Conservation (phyloP, 2,888 invertebrate species). For the Hypomecis punctinalis region DNA sequence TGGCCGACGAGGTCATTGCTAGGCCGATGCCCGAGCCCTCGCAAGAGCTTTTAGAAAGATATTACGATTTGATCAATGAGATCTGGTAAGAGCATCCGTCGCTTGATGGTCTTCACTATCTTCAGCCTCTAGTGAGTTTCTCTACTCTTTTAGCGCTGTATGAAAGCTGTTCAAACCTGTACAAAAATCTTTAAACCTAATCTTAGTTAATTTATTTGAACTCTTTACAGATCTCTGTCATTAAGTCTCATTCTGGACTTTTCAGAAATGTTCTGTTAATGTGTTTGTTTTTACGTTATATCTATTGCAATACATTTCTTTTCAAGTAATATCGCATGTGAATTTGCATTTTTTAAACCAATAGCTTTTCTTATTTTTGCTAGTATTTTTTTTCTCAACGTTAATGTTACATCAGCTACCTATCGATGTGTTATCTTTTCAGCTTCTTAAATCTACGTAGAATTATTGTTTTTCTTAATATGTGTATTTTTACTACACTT, state of each 20-base stretch:
- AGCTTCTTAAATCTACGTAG: not conserved
- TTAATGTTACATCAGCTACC: no score
- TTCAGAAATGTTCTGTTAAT: not conserved
- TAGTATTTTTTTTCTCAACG: no score
- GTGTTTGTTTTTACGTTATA: not conserved
- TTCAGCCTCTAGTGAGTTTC: slow-evolving; percentile 22
- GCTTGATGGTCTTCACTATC: slow-evolving; percentile 14
- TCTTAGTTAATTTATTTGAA: not conserved
- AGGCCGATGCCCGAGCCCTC: slow-evolving; percentile 69
- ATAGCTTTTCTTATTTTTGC: no score
- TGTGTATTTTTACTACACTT: not conserved
- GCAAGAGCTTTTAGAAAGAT: slow-evolving; percentile 64
- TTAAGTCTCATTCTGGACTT: not conserved
- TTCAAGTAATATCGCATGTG: not conserved
- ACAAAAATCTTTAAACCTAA: not conserved
- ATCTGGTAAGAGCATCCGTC: slow-evolving; percentile 67
- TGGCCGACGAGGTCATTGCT: slow-evolving; percentile 62
- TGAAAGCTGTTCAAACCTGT: slow-evolving; percentile 17
- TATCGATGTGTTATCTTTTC: no score
- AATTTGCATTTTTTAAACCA: not conserved
- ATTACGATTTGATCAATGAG: slow-evolving; percentile 72
- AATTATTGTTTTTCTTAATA: not conserved
- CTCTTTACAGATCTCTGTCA: slow-evolving; percentile 3
- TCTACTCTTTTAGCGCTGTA: slow-evolving; percentile 16
- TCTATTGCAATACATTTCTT: not conserved